Percentiles rank a stretch among this genome's conserved stretches.
phyloP scores from a whole-genome alignment of 2,888 invertebrate genomes.

The Clistopyga incitator region DNA sequence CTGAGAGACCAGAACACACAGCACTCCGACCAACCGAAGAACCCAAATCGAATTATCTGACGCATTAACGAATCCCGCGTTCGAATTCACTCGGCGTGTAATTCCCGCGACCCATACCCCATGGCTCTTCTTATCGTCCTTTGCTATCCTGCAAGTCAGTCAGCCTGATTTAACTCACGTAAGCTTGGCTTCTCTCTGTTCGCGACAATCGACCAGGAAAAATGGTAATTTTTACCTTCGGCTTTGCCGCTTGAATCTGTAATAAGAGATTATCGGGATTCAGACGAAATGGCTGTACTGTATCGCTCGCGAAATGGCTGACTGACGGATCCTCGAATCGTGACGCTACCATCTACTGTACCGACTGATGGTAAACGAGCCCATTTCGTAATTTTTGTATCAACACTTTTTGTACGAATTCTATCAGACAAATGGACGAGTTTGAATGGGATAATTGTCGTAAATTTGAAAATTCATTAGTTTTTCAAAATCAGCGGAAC shows the following conservation, averaged over 20 bases:
- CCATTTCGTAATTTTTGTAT: too few species aligned
- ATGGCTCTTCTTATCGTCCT: conserved; percentile 21
- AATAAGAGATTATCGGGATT: neutral
- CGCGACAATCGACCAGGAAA: neutral
- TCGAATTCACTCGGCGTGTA: conserved; percentile 59
- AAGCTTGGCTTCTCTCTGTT: neutral
- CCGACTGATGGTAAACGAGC: too few species aligned
- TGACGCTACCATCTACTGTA: too few species aligned
- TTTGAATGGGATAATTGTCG: too few species aligned
- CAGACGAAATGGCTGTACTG: too few species aligned
- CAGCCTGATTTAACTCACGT: conserved; percentile 10
- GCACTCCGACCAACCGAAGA: conserved; percentile 45
- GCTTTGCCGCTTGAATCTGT: neutral
- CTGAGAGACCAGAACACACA: conserved; percentile 30
- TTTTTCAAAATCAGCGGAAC: neutral
- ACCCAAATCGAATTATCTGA: conserved; percentile 64
- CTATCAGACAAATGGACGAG: too few species aligned
- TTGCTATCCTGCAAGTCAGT: conserved; percentile 10
- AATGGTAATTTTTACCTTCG: neutral
- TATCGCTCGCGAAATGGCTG: too few species aligned
- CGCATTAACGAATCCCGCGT: conserved; percentile 64
- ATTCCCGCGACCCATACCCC: conserved; percentile 40
- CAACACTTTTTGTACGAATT: too few species aligned
- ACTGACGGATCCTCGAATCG: too few species aligned
- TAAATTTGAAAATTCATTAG: neutral